These are phyloP conservation scores for Nycteola revayana DNA, from an alignment of 2,888 invertebrate genomes.

Conservation along the genomic window DNA sequence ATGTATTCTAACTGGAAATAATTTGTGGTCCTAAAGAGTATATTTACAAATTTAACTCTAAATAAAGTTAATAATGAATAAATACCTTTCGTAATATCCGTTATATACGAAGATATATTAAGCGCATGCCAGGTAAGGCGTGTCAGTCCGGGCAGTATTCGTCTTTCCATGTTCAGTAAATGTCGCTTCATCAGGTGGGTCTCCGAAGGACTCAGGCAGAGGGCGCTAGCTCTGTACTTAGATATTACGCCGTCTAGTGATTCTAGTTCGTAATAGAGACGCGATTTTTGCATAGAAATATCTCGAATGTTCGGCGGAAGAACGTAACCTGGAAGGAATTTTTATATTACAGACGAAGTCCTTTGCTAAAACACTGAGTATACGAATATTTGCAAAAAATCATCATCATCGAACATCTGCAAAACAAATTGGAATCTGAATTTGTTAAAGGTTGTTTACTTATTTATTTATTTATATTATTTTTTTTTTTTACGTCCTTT, in stretches of 20 bases:
- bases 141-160: constrained; percentile 90
- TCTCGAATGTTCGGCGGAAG: constrained; percentile 77
- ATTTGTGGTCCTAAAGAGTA: no score
- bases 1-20: no score
- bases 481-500: no score
- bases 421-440: no score
- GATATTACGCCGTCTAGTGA: constrained; percentile 81
- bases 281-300: constrained; percentile 83
- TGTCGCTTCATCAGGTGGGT: constrained; percentile 86
- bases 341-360: no score
- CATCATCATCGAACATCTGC: no score
- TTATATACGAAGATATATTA: constrained; percentile 88
- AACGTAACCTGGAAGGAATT: constrained; percentile 52
- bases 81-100: constrained; percentile 70
- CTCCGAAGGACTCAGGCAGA: constrained; percentile 87
- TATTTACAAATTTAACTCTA: no score
- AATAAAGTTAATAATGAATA: no score
- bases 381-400: no score
- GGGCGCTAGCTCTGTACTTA: constrained; percentile 84
- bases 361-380: no score
- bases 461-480: no score
- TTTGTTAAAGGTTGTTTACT: no score
- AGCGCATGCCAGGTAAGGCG: constrained; percentile 94
- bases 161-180: constrained; percentile 86
- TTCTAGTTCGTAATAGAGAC: constrained; percentile 85